phyloP scores from a whole-genome alignment of 2,113 vertebrate species.

The Dendropsophus ebraccatus region DNA sequence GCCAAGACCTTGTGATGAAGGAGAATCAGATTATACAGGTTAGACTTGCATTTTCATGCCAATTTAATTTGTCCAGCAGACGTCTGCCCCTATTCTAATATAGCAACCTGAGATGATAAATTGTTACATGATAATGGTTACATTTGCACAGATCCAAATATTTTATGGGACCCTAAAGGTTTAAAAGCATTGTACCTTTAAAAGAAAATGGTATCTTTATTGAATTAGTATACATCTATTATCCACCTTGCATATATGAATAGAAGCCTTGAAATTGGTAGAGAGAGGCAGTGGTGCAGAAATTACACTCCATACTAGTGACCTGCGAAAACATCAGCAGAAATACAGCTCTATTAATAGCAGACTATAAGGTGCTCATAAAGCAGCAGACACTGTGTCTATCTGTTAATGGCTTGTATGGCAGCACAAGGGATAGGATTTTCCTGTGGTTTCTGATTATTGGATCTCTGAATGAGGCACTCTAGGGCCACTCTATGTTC shows the following conservation, averaged over 20 bases:
- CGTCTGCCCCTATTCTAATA: not conserved
- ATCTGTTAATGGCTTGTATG: too few species aligned
- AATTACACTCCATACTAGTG: not conserved
- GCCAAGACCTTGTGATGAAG: slow-evolving; percentile 22
- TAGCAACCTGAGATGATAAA: too few species aligned
- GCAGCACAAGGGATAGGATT: too few species aligned
- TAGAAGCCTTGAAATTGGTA: not conserved
- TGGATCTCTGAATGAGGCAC: too few species aligned
- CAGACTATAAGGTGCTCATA: too few species aligned
- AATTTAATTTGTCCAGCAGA: not conserved
- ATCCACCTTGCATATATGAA: not conserved
- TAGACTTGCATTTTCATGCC: not conserved
- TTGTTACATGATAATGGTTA: too few species aligned
- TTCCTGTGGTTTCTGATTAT: too few species aligned
- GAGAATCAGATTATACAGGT: not conserved
- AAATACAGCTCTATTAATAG: not conserved
- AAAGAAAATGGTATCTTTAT: too few species aligned
- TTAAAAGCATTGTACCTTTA: not conserved
- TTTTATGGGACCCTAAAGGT: not conserved
- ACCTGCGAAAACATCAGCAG: not conserved
- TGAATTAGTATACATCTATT: not conserved
- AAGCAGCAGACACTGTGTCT: too few species aligned
- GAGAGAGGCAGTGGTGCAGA: not conserved
- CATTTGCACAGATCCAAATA: not conserved
- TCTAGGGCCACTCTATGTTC: too few species aligned